Evolutionary conservation across 2,113 vertebrate species (phyloP), one percentile per base, ranked within the genome.

Genomic region (Hucho hucho): DNA sequence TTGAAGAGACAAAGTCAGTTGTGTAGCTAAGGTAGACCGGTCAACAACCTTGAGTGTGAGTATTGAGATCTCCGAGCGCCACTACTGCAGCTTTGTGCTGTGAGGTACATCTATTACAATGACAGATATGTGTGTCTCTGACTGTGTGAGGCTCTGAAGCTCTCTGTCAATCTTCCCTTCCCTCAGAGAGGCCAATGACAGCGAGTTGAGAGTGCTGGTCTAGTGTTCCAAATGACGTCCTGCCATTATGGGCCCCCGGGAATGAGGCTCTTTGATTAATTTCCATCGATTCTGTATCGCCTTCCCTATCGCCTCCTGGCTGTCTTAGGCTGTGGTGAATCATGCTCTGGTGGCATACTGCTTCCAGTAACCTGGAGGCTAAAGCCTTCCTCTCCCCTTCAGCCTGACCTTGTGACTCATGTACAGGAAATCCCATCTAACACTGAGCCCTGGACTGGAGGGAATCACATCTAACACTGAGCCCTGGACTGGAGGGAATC

Each of bases 391-490:
- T 76, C 64, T 59, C 0, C 49, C 69, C 75, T 47, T 53, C 26
- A 61, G 65, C 14, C 20, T 81, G 84, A 89, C 86, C 84, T 87
- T 89, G 83, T 68, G 76, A 78, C 61, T 79, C 72, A 73, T 66
- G 47, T 18, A 79, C 24, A 20, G 6, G 76, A 64, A 78, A 32
- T 32, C 1, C 6, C 32, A 32, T 32, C 32, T 32, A 32, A 32
- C 29, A 32, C 29, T 0, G 1, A 32, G 32, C 32, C 6, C 32
- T 32, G 32, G 6, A 32, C 32, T 6, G 29, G 32, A 32, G 32
- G 1, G 32, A 32, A 32, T 32, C 29, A 32, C 29, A 32, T 32
- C 29, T 32, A 6, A 32, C 29, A 32, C 29, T 1, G 29, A 32
- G 5, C 5, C 6, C 32, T 32, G 32, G 32, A 32, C 32, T 32